Base-by-base conservation (phyloP, 2,888 invertebrate species). In the Cephalotes varians region DNA sequence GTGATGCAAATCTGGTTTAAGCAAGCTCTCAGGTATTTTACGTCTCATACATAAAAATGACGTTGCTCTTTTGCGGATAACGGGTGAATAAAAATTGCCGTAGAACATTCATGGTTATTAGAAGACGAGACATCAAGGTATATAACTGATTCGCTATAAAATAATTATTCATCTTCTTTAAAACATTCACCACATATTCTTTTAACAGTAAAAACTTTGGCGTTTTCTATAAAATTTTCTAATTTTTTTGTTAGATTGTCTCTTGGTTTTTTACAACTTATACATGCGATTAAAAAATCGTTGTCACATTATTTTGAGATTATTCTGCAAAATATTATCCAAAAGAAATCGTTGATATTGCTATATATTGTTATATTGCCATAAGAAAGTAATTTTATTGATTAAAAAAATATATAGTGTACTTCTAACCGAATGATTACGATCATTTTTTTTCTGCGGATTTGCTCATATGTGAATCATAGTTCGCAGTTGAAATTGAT, bases 1-100 rank as follows among this genome's bases (percentile, higher is more conserved):
- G 51, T 47, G 21, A 76, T 76, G 76, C 40, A 67, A 65, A 76
- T 76, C 12, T 28, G 64, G 15, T 76, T 51, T 37, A 65, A 76
- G n/a, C 9, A 31, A 62, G n/a, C 76, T 65, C 34, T 37, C 67
- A 49, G 37, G 21, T 51, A 25, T 67, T 67, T 76, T 67, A 67
- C 40, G 37, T 67, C 40, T 76, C 51, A 67, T 67, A 67, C 65
- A 76, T 76, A 76, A 67, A 76, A 76, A 54, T 76, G 51, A 76
- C 10, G 67, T 76, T n/a, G 37, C 51, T 74, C 64, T 76, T 40
- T 76, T 49, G 65, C 51, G 5, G 28, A 76, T 51, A 40, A 51
- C 37, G n/a, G n/a, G 51, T 51, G 28, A 54, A 65, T 76, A 40
- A 54, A 65, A 67, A 76, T 67, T n/a, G 51, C 2, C 67, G 51